A percentile compares a stretch with the other conserved stretches of the same genome.
Conservation (phyloP, 37 sponge, comb jelly and placozoan genomes). For the Mnemiopsis leidyi region DNA sequence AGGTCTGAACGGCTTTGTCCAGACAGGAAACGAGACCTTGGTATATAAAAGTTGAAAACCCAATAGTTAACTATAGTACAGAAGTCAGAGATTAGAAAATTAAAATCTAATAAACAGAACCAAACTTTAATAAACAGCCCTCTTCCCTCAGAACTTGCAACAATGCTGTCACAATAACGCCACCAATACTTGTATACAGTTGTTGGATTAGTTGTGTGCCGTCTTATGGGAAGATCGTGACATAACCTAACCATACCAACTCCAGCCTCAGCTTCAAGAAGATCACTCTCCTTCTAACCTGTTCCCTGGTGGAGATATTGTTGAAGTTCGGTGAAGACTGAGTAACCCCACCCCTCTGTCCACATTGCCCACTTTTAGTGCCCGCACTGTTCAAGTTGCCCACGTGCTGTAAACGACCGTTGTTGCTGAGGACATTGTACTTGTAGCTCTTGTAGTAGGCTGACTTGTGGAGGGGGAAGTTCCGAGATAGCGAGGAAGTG, state of each 20-base stretch:
- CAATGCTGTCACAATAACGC: too few relatives aligned
- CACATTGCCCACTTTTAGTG: neutral
- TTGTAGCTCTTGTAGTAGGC: conserved; percentile 53
- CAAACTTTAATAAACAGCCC: too few relatives aligned
- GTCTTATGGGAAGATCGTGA: too few relatives aligned
- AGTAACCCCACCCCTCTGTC: neutral
- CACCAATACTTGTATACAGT: too few relatives aligned
- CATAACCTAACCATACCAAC: too few relatives aligned
- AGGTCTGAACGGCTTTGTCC: conserved; percentile 42
- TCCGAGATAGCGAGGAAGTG: conserved; percentile 18
- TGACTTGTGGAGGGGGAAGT: conserved; percentile 65
- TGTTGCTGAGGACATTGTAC: conserved; percentile 52
- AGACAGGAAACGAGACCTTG: conserved; percentile 49
- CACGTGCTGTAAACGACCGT: neutral
- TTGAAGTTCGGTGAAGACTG: conserved; percentile 24
- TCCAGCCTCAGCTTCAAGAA: too few relatives aligned
- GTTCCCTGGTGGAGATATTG: neutral
- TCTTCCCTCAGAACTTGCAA: too few relatives aligned
- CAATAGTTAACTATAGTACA: too few relatives aligned
- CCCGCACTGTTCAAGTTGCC: neutral
- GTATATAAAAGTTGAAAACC: too few relatives aligned
- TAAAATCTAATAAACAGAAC: too few relatives aligned
- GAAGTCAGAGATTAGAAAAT: too few relatives aligned
- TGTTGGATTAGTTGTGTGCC: too few relatives aligned
- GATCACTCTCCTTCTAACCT: neutral